phyloP scores from a whole-genome alignment of 2,888 invertebrate species.

The Lithodes maja region DNA sequence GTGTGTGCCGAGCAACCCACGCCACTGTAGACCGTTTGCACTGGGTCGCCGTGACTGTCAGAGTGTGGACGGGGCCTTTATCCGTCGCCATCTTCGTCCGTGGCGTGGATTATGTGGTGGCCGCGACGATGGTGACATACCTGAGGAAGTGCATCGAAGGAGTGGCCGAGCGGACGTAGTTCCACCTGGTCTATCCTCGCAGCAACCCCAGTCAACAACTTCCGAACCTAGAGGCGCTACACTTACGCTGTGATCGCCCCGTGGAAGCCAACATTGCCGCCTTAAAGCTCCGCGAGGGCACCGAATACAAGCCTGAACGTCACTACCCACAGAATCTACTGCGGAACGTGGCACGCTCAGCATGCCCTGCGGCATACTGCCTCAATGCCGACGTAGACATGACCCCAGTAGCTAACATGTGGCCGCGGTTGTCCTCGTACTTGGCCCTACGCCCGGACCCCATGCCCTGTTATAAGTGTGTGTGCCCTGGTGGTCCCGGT shows the following conservation, averaged over 20 bases:
- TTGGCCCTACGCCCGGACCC: not conserved
- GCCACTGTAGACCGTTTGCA: constrained; percentile 71
- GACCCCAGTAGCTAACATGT: constrained; percentile 69
- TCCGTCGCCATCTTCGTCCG: constrained; percentile 72
- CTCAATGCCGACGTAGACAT: constrained; percentile 73
- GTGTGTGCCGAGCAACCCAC: constrained; percentile 71
- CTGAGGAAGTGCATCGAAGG: constrained; percentile 71
- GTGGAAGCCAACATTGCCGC: constrained; percentile 47
- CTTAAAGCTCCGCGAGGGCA: not conserved
- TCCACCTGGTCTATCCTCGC: constrained; percentile 72
- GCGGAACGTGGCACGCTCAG: constrained; percentile 72
- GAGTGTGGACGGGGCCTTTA: constrained; percentile 72
- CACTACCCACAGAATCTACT: constrained; percentile 73
- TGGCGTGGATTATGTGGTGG: constrained; percentile 71
- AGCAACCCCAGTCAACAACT: constrained; percentile 67
- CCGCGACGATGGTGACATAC: constrained; percentile 69
- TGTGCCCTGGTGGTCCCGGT: constrained; percentile 72
- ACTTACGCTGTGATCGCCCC: constrained; percentile 35
- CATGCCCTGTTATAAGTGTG: constrained; percentile 70
- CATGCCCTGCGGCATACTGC: constrained; percentile 71
- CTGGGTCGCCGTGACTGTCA: constrained; percentile 60
- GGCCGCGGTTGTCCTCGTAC: constrained; percentile 63
- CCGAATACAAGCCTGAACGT: constrained; percentile 26
- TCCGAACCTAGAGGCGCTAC: constrained; percentile 19
- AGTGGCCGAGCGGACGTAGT: constrained; percentile 71